Evolutionary conservation across 2,797 vertebrate genomes (phyloP).

Genomic region (Onychomys arenicola): DNA sequence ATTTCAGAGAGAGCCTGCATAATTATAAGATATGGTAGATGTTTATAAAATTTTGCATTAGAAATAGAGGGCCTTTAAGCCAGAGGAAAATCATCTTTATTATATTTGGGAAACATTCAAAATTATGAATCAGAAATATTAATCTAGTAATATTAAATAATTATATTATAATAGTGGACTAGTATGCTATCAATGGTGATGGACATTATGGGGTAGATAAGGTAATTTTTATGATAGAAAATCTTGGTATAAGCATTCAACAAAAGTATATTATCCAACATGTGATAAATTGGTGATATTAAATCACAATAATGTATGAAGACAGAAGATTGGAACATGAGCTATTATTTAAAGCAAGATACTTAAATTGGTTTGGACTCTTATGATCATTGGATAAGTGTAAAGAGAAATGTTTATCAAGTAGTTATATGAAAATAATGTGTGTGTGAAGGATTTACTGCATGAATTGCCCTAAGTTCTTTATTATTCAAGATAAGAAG

Average conservation of each 20-base stretch:
- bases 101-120: background rate
- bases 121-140: conserved; percentile 13
- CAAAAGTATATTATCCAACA: background rate
- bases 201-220: background rate
- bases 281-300: background rate
- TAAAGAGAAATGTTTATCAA: conserved; percentile 23
- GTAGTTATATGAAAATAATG: conserved; percentile 1
- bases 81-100: background rate
- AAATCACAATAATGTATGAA: background rate
- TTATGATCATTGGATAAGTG: background rate
- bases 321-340: background rate
- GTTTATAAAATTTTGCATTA: background rate
- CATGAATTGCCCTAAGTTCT: background rate
- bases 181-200: background rate
- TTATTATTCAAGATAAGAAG: conserved; percentile 47
- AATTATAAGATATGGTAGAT: background rate
- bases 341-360: background rate
- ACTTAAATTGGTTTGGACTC: background rate
- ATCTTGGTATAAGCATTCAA: background rate
- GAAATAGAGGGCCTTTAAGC: conserved; percentile 4
- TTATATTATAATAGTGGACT: background rate
- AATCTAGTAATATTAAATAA: background rate
- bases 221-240: background rate
- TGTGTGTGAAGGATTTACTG: background rate
- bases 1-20: background rate